Evolutionary conservation across 2,888 invertebrate genomes (phyloP).

Genomic region (Phragmatobia fuliginosa): DNA sequence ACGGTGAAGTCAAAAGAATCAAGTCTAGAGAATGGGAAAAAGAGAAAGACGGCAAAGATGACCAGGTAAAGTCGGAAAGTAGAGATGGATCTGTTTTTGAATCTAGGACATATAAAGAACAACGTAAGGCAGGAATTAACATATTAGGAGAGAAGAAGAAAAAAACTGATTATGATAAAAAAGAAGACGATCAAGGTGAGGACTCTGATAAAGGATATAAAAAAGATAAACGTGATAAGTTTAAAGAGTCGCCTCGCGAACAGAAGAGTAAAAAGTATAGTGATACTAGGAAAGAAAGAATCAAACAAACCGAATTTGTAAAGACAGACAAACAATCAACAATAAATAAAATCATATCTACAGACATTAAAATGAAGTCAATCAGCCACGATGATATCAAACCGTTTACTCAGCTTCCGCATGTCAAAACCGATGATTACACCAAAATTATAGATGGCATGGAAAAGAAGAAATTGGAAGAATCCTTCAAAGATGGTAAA

Average conservation of each 20-base stretch:
- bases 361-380: slow-evolving; percentile 73
- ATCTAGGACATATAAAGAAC: slow-evolving; percentile 78
- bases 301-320: slow-evolving; percentile 67
- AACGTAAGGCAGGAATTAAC: slow-evolving; percentile 70
- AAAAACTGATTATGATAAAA: slow-evolving; percentile 77
- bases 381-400: slow-evolving; percentile 79
- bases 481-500: slow-evolving; percentile 53
- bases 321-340: slow-evolving; percentile 77
- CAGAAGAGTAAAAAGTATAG: slow-evolving; percentile 83
- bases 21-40: slow-evolving; percentile 82
- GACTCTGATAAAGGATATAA: slow-evolving; percentile 71
- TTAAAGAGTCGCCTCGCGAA: slow-evolving; percentile 80
- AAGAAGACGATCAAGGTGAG: slow-evolving; percentile 76
- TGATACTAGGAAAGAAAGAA: slow-evolving; percentile 81
- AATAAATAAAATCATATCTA: slow-evolving; percentile 72
- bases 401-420: slow-evolving; percentile 83
- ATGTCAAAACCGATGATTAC: slow-evolving; percentile 82
- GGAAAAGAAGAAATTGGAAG: slow-evolving; percentile 79
- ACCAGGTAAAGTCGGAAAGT: slow-evolving; percentile 63
- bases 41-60: slow-evolving; percentile 77
- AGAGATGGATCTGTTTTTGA: slow-evolving; percentile 77
- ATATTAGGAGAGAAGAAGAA: slow-evolving; percentile 80
- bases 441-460: slow-evolving; percentile 79
- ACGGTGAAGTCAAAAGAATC: slow-evolving; percentile 81
- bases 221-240: slow-evolving; percentile 77